These are phyloP conservation scores for Geotrypetes seraphini DNA, from an alignment of 2,797 vertebrate genomes.

Conservation along the genomic window DNA sequence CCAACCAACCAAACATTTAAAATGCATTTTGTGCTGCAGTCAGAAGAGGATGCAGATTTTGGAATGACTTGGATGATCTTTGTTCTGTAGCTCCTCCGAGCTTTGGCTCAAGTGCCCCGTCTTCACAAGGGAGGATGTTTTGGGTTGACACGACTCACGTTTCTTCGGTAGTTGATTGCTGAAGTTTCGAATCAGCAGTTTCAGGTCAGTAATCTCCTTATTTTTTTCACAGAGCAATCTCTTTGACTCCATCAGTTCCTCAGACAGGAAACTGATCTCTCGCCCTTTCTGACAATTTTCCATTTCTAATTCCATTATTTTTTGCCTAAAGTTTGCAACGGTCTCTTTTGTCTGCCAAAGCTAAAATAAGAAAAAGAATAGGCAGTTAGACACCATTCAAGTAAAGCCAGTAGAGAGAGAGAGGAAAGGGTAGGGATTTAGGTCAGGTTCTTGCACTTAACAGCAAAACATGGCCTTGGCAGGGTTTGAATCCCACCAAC, in stretches of 20 bases:
- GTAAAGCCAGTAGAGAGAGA: background rate
- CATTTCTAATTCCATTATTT: conserved; percentile 17
- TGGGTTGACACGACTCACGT: background rate
- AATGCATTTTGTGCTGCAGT: no score
- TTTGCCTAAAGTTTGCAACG: conserved; percentile 20
- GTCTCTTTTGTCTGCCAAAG: conserved; percentile 24
- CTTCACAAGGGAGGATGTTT: background rate
- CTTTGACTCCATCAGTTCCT: conserved; percentile 14
- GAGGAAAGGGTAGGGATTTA: no score
- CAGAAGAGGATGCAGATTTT: conserved; percentile 28
- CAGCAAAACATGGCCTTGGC: no score
- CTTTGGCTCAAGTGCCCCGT: background rate
- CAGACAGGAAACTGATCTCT: conserved; percentile 15
- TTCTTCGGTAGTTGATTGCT: background rate
- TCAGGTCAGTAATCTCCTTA: conserved; percentile 3
- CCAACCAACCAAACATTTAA: no score
- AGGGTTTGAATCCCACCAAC: no score
- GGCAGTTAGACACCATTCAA: background rate
- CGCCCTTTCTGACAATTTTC: conserved; percentile 13
- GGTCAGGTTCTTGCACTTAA: no score
- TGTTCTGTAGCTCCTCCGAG: background rate
- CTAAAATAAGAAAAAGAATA: background rate
- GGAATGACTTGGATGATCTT: background rate
- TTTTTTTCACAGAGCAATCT: conserved; percentile 11
- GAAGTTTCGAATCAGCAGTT: conserved; percentile 12